Evolutionary conservation across 2,113 vertebrate species (phyloP).

Genomic region (Pygoscelis adeliae): DNA sequence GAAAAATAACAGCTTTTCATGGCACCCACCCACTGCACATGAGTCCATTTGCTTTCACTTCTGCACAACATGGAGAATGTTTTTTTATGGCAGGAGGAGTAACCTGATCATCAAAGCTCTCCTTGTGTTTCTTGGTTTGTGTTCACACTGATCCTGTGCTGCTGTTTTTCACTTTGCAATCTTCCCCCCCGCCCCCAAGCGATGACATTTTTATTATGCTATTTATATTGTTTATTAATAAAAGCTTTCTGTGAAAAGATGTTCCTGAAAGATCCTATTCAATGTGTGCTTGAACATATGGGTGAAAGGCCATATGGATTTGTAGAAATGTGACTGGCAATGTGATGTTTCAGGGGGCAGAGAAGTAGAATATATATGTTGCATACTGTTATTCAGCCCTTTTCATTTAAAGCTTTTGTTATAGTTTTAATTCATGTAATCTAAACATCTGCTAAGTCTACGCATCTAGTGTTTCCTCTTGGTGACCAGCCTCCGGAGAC

Average conservation of each 20-base stretch:
- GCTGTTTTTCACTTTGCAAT: not conserved
- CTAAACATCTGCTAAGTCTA: not conserved
- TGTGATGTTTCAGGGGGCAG: not conserved
- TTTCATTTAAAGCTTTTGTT: not conserved
- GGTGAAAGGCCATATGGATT: not conserved
- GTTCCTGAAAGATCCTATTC: not conserved
- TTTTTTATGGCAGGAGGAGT: not conserved
- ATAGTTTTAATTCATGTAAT: not conserved
- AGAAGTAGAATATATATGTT: not conserved
- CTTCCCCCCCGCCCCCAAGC: not conserved
- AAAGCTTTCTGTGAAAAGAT: conserved; percentile 3
- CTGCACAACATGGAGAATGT: not conserved
- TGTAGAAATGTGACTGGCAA: not conserved
- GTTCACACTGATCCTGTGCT: not conserved
- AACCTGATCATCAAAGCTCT: not conserved
- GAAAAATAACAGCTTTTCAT: not conserved
- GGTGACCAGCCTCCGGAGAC: not conserved
- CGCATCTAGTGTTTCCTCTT: not conserved
- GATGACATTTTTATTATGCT: not conserved
- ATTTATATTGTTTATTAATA: conserved; percentile 41
- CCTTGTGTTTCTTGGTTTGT: not conserved
- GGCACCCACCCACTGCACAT: not conserved
- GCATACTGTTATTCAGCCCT: not conserved
- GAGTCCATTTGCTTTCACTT: not conserved
- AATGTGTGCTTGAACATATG: not conserved